phyloP scores from a whole-genome alignment of 2,797 vertebrate genomes.

The Mus spretus region DNA sequence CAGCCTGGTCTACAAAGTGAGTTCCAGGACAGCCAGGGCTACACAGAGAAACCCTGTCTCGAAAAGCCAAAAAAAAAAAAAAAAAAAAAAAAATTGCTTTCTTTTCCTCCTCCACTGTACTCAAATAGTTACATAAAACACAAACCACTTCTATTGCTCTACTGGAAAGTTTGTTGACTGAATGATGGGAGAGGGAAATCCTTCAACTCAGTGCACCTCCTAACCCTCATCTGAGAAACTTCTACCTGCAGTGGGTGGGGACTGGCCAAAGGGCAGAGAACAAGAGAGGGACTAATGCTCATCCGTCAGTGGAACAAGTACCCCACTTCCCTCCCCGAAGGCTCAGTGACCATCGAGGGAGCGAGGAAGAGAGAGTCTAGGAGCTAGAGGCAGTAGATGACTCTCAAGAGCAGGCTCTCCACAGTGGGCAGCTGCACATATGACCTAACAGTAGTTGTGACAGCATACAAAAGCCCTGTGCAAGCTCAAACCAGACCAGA shows the following conservation, averaged over 20 bases:
- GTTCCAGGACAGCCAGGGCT: no score
- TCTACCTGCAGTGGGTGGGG: background rate
- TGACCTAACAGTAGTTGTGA: background rate
- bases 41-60: no score
- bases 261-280: background rate
- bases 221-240: background rate
- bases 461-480: background rate
- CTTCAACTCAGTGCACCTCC: conserved; percentile 29
- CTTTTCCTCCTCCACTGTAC: background rate
- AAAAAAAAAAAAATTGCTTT: no score
- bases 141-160: conserved; percentile 34
- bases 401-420: background rate
- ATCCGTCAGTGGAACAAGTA: background rate
- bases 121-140: conserved; percentile 62
- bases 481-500: background rate
- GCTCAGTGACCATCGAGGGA: background rate
- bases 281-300: background rate
- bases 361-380: background rate
- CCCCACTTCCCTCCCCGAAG: background rate
- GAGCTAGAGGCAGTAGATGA: background rate
- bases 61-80: no score
- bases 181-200: conserved; percentile 11
- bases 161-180: conserved; percentile 45
- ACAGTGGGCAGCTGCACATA: background rate
- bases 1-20: no score